phyloP scores from a whole-genome alignment of 2,113 vertebrate genomes.

The Neolamprologus toae region DNA sequence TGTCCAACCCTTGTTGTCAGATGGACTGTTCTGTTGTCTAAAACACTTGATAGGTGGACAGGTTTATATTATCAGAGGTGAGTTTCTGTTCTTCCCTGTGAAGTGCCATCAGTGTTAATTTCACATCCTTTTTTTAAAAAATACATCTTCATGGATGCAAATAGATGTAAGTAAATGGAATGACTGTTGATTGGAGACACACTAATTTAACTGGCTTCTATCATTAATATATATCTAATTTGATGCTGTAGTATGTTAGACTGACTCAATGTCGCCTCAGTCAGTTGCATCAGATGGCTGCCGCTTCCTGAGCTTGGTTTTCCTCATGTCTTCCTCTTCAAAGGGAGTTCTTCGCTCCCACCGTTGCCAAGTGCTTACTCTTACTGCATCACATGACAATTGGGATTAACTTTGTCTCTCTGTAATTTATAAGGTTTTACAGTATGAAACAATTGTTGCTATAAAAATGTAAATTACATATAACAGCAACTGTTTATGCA shows the following conservation, averaged over 20 bases:
- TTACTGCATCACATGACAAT: neutral
- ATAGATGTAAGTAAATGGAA: neutral
- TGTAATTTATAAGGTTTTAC: neutral
- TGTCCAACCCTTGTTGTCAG: constrained; percentile 97
- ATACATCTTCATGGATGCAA: constrained; percentile 62
- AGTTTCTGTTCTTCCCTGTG: constrained; percentile 65
- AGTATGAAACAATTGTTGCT: neutral
- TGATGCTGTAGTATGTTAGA: neutral
- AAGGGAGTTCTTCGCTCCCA: neutral
- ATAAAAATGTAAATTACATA: neutral
- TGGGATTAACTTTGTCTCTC: neutral
- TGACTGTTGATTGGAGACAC: neutral
- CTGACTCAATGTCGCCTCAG: fast-evolving
- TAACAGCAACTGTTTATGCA: fast-evolving
- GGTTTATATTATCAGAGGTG: constrained; percentile 99
- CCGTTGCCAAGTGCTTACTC: neutral
- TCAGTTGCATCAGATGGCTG: neutral
- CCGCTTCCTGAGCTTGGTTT: neutral
- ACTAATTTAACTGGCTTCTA: neutral
- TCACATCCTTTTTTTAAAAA: neutral
- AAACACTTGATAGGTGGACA: constrained; percentile 99
- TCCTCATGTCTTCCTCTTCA: neutral
- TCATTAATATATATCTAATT: neutral
- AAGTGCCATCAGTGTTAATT: neutral
- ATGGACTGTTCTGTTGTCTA: constrained; percentile 99